Base-by-base conservation (phyloP, 2,113 vertebrate genomes). In the Periophthalmodon schlosseri region DNA sequence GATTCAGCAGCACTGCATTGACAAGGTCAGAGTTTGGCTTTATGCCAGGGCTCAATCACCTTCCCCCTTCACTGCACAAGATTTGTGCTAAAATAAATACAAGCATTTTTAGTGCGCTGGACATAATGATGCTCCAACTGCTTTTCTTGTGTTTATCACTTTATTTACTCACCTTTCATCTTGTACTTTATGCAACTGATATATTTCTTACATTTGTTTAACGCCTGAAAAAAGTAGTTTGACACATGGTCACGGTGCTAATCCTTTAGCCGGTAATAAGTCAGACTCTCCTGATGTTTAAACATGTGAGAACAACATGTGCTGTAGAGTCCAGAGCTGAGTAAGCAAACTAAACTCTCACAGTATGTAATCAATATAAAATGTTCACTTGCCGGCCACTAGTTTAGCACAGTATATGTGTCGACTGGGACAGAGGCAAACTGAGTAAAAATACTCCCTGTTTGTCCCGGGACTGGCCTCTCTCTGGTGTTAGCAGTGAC, bases 1-100 rank as follows among this genome's bases (percentile, higher is more conserved):
- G 81, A 87, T 82, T 86, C 78, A 86, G 80, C 87, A 83, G 69
- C 74, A 81, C 85, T 74, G 64, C 52, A 52, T 13, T 64, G 70
- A 72, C 76, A 84, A 84, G 77, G 77, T 85, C 74, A 84, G 63
- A 36, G 28, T 69, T 39, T 66, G 72, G 72, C 74, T 75, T 44
- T 3, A 12, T 74, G 74, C 73, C 77, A 85, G 24, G 46, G 28
- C 46, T 24, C 24, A 34, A 24, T 34, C 57, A 63, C 70, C 36
- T 47, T 28, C 4, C 56, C 56, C 28, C 57, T 56, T 21, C 74
- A 47, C 28, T 28, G 12, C 60, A 34, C 60, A 63, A 10, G 28
- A 34, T 15, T 16, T 33, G 58, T 61, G 15, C 60, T 16, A 18
- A 14, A 33, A 18, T 63, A 18, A 67, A 50, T 33, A 70, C 28